Evolutionary conservation across 2,888 invertebrate species (phyloP), one percentile per base, ranked within the genome.

Genomic region (Noctua janthina): DNA sequence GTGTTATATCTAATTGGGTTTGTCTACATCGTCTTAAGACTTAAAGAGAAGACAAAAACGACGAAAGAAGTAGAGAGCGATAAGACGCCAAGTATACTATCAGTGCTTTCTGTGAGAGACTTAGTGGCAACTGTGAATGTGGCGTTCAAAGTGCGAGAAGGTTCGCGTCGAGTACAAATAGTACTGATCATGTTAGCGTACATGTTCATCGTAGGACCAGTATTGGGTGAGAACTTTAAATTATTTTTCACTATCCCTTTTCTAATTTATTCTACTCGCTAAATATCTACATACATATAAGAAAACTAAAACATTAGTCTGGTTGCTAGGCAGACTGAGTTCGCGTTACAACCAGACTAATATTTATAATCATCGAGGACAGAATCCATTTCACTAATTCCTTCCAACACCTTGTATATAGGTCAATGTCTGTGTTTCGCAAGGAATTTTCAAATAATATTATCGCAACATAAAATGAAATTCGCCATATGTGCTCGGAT

Each of bases 131-230:
- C 97, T 75, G 93, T 96, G 88, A 96, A 95, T 87, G 97, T 97
- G 74, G 97, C 95, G 8, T 94, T 97, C 86, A 96, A 93, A 88
- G 85, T 90, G 66, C 93, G 97, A 11, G 88, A 93, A 64, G 95
- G 95, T 3, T 93, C 94, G 35, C 93, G 95, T 1, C 94, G 97
- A 4, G 83, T 96, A 67, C 96, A 97, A 90, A 94, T 97, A 72
- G 92, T 96, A 79, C 89, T 97, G 75, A 93, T 96, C 74, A 93
- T 97, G 93, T 92, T 96, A 85, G 94, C 96, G 0, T 96, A 97
- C 89, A 96, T 97, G 95, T 93, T 97, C 92, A 95, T 97, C 93
- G 96, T 96, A 85, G 97, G 97, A 95, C 97, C 97, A 69, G 96
- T 96, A 71, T 91, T 97, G 88, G 97, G 97, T 97, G 96, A 96